Evolutionary conservation across 2,888 invertebrate genomes (phyloP), one percentile per base, ranked within the genome.

Genomic region (Eurois occulta): DNA sequence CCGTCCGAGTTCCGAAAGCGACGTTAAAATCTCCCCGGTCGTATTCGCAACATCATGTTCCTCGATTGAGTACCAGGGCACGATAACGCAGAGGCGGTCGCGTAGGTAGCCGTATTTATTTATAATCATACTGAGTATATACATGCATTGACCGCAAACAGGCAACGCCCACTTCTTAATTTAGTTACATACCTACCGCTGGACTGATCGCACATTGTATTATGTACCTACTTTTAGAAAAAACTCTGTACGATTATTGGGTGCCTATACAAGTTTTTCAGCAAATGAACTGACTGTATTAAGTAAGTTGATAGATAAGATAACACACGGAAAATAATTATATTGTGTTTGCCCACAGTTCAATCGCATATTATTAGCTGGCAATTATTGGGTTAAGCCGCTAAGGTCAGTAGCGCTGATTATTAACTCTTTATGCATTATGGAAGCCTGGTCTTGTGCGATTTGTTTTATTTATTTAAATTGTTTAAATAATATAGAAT

Each of bases 401-500:
- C 28, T 32, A 41, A 62, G 62, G 70, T 75, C 41, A 62, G 48
- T 16, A 70, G n/a, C 46, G 18, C 1, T 52, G 38, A 73, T 60
- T 64, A 65, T 48, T 55, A 5, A 67, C 88, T 89, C 87, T 84
- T 88, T 48, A 35, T 65, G 76, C 66, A 74, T 78, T 85, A 89
- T 91, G 91, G n/a, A 64, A 38, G 85, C 91, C 90, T 92, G 85
- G 90, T 91, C 89, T 73, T 77, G 78, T 78, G 79, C 83, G 86
- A 85, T 87, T 88, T 90, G 87, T 88, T 88, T 91, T 89, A 91
- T 90, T 90, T 91, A 91, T 90, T 88, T 87, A 85, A 85, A 85
- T 88, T 85, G 78, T 86, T 72, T 77, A 69, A 84, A 58, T 80
- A 35, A 60, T 55, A 52, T 67, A 43, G 21, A 72, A 64, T 48